Conservation (phyloP, 2,797 vertebrate species). For the Rhincodon typus region DNA sequence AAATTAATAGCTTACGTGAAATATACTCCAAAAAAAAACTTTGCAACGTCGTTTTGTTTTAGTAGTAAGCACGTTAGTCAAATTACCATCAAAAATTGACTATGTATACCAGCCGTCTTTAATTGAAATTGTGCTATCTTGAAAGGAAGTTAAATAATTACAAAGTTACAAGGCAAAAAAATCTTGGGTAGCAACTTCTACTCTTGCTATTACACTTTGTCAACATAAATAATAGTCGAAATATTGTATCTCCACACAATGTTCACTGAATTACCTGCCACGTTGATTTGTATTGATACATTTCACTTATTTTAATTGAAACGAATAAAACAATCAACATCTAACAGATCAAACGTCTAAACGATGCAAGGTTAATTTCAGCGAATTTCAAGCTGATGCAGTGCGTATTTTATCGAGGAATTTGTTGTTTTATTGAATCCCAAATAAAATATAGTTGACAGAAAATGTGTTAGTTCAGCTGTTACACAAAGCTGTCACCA, state of each 20-base stretch:
- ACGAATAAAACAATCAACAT: neutral
- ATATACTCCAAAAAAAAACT: neutral
- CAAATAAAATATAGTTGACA: neutral
- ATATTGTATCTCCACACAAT: neutral
- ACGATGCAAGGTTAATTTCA: constrained; percentile 19
- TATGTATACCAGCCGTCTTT: neutral
- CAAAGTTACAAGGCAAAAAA: neutral
- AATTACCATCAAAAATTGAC: neutral
- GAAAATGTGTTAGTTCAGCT: neutral
- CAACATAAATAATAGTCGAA: neutral
- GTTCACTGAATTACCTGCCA: neutral
- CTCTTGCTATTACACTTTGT: neutral
- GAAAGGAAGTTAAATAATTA: neutral
- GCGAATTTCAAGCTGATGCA: neutral
- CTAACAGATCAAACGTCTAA: neutral
- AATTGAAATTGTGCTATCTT: neutral
- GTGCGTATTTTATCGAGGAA: constrained; percentile 7
- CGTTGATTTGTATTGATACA: neutral
- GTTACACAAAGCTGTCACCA: neutral
- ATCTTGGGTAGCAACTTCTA: neutral
- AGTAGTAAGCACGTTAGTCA: too few relatives aligned
- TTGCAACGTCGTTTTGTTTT: neutral
- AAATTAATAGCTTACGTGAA: neutral
- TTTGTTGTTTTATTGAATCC: neutral
- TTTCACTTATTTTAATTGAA: neutral